Evolutionary conservation across 2,888 invertebrate genomes (phyloP).

Genomic region (Apocheima hispidaria): DNA sequence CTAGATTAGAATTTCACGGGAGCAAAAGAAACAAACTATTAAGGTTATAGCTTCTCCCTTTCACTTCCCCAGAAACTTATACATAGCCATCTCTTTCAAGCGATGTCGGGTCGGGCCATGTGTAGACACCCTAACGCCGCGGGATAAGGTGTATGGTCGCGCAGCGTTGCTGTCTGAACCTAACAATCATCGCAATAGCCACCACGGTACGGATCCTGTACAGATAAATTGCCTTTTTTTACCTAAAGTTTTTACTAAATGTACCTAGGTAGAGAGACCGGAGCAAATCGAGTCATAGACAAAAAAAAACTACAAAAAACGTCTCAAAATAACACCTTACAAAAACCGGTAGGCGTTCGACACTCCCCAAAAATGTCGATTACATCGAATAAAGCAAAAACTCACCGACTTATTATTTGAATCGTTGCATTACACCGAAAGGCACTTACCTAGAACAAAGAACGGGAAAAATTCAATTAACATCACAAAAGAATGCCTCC

Average conservation of each 20-base stretch:
- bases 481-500: slow-evolving; percentile 72
- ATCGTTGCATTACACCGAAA: slow-evolving; percentile 66
- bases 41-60: too few relatives aligned
- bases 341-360: slow-evolving; percentile 24
- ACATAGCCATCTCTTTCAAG: too few relatives aligned
- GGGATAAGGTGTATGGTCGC: too few relatives aligned
- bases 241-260: background rate
- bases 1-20: too few relatives aligned
- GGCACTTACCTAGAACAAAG: slow-evolving; percentile 78
- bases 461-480: slow-evolving; percentile 78
- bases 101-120: too few relatives aligned
- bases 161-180: too few relatives aligned
- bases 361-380: slow-evolving; percentile 15
- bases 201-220: background rate
- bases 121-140: too few relatives aligned
- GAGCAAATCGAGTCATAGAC: slow-evolving; percentile 8
- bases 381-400: slow-evolving; percentile 37
- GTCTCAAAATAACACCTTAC: slow-evolving; percentile 11
- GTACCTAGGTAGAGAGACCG: background rate
- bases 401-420: slow-evolving; percentile 47
- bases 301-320: slow-evolving; percentile 1
- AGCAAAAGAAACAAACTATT: too few relatives aligned
- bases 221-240: background rate
- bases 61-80: too few relatives aligned
- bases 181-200: too few relatives aligned